phyloP scores from a whole-genome alignment of 1,140 invertebrate genomes.

The Drosophila kohkoa region DNA sequence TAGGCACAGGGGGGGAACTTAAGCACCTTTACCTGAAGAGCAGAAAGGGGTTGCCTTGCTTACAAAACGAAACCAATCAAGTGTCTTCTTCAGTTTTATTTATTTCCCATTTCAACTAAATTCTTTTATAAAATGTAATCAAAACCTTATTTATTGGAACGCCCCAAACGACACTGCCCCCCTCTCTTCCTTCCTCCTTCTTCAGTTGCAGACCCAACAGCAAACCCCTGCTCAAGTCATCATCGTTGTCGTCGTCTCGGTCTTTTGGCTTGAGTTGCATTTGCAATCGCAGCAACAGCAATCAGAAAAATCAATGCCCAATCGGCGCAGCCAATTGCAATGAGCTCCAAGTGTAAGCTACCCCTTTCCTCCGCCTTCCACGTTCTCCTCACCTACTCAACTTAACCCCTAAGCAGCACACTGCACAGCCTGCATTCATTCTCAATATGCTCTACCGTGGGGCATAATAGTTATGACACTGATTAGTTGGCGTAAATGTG shows the following conservation, averaged over 20 bases:
- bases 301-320: conserved; percentile 72
- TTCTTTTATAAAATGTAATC: conserved; percentile 84
- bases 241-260: conserved; percentile 37
- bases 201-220: background rate
- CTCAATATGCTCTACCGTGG: conserved; percentile 19
- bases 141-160: conserved; percentile 82
- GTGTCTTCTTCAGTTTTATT: conserved; percentile 83
- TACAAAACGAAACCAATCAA: conserved; percentile 84
- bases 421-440: conserved; percentile 27
- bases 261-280: conserved; percentile 73
- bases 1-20: conserved; percentile 30
- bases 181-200: conserved; percentile 1
- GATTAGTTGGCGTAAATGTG: no score
- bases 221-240: conserved; percentile 60
- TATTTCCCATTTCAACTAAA: conserved; percentile 77
- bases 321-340: conserved; percentile 70
- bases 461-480: conserved; percentile 1
- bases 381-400: background rate
- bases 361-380: conserved; percentile 20
- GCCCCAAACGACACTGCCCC: conserved; percentile 12
- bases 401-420: conserved; percentile 37
- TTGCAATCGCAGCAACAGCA: conserved; percentile 54
- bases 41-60: conserved; percentile 50
- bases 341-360: conserved; percentile 64
- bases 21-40: conserved; percentile 43